These are phyloP conservation scores for Lasioglossum figueresi DNA, from an alignment of 2,888 invertebrate species.

Conservation along the genomic window DNA sequence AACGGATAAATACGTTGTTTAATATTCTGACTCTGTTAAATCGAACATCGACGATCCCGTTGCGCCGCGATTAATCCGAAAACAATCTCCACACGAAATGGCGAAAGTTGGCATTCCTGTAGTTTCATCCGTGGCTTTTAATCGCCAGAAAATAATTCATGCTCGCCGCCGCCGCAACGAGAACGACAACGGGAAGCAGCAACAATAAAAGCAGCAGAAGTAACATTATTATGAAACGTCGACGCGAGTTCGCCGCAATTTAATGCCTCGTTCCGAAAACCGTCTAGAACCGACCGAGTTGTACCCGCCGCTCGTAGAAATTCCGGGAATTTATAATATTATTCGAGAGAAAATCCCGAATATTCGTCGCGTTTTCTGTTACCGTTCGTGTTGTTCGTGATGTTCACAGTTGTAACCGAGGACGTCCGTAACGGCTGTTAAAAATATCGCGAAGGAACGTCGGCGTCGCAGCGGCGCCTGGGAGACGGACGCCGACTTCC, in stretches of 20 bases:
- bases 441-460: constrained; percentile 20
- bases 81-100: neutral
- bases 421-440: constrained; percentile 10
- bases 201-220: constrained; percentile 30
- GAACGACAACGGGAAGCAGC: constrained; percentile 17
- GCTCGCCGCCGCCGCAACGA: neutral
- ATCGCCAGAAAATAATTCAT: constrained; percentile 23
- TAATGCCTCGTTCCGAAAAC: constrained; percentile 34
- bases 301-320: constrained; percentile 15
- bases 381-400: neutral
- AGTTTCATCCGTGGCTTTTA: neutral
- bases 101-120: neutral
- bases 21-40: neutral
- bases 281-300: constrained; percentile 4
- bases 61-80: neutral
- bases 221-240: constrained; percentile 40
- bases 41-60: neutral
- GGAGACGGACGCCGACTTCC: no score
- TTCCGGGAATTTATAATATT: constrained; percentile 48
- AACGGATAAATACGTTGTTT: no score
- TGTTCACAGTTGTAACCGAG: constrained; percentile 14
- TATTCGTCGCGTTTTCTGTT: constrained; percentile 26
- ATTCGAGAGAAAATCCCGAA: constrained; percentile 35
- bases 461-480: neutral
- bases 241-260: constrained; percentile 36